phyloP scores from a whole-genome alignment of 2,888 invertebrate genomes.

The Arctia plantaginis region DNA sequence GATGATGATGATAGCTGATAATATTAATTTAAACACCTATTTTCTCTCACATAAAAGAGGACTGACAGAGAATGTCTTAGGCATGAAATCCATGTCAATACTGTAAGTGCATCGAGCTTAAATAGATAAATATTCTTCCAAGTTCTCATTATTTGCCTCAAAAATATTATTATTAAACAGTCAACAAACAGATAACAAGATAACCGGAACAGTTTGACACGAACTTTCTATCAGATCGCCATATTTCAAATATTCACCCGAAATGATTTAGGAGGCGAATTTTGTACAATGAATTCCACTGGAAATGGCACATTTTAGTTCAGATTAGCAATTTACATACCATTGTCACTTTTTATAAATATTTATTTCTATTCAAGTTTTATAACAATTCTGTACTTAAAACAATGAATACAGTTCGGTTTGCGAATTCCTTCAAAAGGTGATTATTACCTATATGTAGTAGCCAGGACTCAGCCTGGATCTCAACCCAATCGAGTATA shows the following conservation, averaged over 20 bases:
- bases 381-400: background rate
- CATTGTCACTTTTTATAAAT: background rate
- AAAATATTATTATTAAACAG: constrained; percentile 25
- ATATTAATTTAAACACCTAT: too few relatives aligned
- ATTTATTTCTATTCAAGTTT: background rate
- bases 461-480: too few relatives aligned
- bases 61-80: background rate
- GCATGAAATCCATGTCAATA: background rate
- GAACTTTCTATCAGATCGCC: constrained; percentile 34
- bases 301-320: background rate
- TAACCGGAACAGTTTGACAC: constrained; percentile 27
- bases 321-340: background rate
- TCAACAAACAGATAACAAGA: constrained; percentile 23
- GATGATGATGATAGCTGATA: too few relatives aligned
- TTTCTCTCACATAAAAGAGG: background rate
- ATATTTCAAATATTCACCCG: constrained; percentile 36
- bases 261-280: constrained; percentile 27
- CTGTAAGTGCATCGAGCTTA: background rate
- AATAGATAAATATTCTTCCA: background rate
- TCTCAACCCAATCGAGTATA: too few relatives aligned
- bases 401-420: background rate
- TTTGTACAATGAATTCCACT: background rate
- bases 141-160: background rate
- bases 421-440: too few relatives aligned
- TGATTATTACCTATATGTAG: too few relatives aligned